phyloP scores from a whole-genome alignment of 1,140 invertebrate genomes.

The Penaeus japonicus region DNA sequence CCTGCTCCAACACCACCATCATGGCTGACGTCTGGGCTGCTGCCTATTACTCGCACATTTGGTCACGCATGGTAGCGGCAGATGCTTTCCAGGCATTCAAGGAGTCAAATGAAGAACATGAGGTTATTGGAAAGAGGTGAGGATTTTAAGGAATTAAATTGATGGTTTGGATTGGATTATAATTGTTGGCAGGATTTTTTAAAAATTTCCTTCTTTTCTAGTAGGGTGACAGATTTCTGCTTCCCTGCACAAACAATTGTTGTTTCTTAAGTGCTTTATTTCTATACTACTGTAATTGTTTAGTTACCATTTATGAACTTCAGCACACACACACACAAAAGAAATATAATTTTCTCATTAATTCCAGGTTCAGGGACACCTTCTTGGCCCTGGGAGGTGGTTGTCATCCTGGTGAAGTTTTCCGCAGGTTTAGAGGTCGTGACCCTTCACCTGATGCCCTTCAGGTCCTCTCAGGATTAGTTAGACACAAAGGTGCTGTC shows the following conservation, averaged over 20 bases:
- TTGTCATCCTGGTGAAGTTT: constrained; percentile 81
- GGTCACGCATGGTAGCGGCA: constrained; percentile 88
- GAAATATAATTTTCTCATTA: not conserved
- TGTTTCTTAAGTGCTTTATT: no score
- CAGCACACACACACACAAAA: no score
- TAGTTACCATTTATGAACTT: not conserved
- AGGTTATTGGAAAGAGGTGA: constrained; percentile 41
- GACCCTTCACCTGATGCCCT: constrained; percentile 87
- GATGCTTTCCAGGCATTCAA: constrained; percentile 87
- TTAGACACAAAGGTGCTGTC: no score
- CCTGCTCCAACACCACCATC: constrained; percentile 76
- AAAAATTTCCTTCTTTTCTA: not conserved
- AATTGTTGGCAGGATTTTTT: no score
- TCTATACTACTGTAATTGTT: no score
- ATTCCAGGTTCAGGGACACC: constrained; percentile 80
- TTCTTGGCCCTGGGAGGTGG: constrained; percentile 85
- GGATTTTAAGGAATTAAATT: constrained; percentile 2
- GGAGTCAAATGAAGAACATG: constrained; percentile 68
- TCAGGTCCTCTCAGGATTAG: constrained; percentile 35
- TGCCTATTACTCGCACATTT: constrained; percentile 67
- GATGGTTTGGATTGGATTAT: not conserved
- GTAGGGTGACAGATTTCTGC: no score
- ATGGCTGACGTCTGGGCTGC: constrained; percentile 63
- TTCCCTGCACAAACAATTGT: no score
- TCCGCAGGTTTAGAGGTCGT: constrained; percentile 87